Conservation (phyloP, 92 coral and sea anemone species). For the Galaxea fascicularis region DNA sequence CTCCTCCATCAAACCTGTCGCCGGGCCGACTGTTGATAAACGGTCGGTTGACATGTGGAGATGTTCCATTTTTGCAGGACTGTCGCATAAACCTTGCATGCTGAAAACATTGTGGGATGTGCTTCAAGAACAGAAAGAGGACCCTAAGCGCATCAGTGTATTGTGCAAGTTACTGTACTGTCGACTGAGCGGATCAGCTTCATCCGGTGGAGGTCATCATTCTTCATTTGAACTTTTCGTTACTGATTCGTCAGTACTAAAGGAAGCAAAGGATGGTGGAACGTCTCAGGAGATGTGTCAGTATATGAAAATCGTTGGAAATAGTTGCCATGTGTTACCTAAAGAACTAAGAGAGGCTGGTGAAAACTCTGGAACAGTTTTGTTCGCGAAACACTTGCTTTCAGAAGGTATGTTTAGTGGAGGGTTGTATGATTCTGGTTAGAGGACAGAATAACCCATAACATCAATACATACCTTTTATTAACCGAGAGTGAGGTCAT, state of each 20-base stretch:
- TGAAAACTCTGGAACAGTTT: not conserved
- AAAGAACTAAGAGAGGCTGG: not conserved
- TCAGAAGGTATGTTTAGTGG: conserved; percentile 19
- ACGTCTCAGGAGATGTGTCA: not conserved
- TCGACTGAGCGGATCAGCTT: not conserved
- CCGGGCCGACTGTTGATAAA: no score
- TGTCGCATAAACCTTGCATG: conserved; percentile 7
- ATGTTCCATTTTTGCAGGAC: not conserved
- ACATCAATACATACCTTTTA: no score
- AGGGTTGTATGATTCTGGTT: not conserved
- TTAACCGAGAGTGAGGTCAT: no score
- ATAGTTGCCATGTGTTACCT: conserved; percentile 18
- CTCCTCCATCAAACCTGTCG: no score
- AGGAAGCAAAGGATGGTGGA: not conserved
- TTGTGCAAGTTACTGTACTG: conserved; percentile 36
- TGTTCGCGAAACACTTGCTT: conserved; percentile 1
- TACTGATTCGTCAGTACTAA: conserved; percentile 26
- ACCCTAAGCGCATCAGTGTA: conserved; percentile 1
- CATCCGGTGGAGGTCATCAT: not conserved
- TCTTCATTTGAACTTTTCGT: conserved; percentile 35
- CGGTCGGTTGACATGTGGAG: no score
- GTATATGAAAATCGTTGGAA: conserved; percentile 23
- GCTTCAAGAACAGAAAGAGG: not conserved
- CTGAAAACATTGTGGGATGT: conserved; percentile 19
- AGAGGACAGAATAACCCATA: no score